A percentile compares a stretch with the other conserved stretches of the same genome.
These are phyloP conservation scores for Clinocottus analis DNA, from an alignment of 2,113 vertebrate species.

Conservation along the genomic window DNA sequence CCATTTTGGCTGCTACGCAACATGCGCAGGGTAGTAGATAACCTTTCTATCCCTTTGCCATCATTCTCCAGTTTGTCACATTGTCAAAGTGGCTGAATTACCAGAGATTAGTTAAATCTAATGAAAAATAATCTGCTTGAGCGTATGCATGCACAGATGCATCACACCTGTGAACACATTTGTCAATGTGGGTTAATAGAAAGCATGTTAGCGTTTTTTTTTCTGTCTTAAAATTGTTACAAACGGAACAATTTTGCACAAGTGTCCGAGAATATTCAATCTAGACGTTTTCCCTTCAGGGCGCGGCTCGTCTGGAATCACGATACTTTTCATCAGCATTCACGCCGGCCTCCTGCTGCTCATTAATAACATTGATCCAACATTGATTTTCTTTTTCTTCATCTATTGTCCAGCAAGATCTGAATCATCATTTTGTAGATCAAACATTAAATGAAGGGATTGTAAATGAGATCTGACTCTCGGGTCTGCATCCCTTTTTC, in stretches of 20 bases:
- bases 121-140: too few relatives aligned
- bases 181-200: neutral
- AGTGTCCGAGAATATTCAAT: neutral
- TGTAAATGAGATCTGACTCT: neutral
- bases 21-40: neutral
- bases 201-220: neutral
- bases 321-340: constrained; percentile 7
- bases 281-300: neutral
- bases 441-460: constrained; percentile 1
- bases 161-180: neutral
- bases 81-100: neutral
- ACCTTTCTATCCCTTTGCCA: neutral
- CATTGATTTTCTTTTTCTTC: constrained; percentile 11
- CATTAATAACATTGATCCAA: constrained; percentile 9
- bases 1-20: neutral
- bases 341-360: neutral
- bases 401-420: neutral
- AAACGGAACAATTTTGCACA: neutral
- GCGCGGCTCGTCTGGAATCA: neutral
- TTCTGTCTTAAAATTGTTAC: neutral
- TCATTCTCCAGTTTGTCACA: neutral
- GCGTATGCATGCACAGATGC: too few relatives aligned
- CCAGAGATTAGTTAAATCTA: too few relatives aligned
- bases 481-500: neutral
- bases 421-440: constrained; percentile 22